These are phyloP conservation scores for Falco cherrug DNA, from an alignment of 2,797 vertebrate species.

Conservation along the genomic window DNA sequence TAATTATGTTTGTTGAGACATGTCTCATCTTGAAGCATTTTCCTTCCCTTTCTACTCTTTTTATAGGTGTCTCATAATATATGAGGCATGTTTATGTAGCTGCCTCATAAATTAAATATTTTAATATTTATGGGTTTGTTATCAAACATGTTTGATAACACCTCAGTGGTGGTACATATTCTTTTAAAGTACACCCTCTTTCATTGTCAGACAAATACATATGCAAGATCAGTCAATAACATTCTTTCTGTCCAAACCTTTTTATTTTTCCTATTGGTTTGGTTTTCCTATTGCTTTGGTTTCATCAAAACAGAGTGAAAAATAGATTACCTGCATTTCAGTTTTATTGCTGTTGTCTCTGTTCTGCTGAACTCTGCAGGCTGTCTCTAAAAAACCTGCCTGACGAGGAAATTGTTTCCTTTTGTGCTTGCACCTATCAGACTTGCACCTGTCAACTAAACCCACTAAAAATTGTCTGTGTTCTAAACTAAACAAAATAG, in stretches of 20 bases:
- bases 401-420: slow-evolving; percentile 48
- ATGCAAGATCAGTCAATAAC: background rate
- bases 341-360: background rate
- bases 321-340: background rate
- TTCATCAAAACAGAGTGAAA: slow-evolving; percentile 14
- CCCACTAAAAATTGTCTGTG: background rate
- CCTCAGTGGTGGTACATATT: background rate
- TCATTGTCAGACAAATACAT: background rate
- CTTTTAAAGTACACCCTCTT: background rate
- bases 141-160: background rate
- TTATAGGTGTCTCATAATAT: background rate
- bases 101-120: background rate
- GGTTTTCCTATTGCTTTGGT: background rate
- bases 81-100: background rate
- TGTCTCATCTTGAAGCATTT: background rate
- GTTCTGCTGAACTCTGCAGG: background rate
- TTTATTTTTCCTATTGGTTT: background rate
- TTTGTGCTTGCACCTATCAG: slow-evolving; percentile 8
- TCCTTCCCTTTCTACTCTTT: background rate
- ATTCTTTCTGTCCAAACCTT: background rate
- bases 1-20: background rate
- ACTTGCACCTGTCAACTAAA: background rate
- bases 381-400: slow-evolving; percentile 24
- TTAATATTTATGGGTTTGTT: background rate
- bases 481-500: background rate